Conservation (phyloP, 2,888 invertebrate genomes). For the Kuschelorhynchus macadamiae region DNA sequence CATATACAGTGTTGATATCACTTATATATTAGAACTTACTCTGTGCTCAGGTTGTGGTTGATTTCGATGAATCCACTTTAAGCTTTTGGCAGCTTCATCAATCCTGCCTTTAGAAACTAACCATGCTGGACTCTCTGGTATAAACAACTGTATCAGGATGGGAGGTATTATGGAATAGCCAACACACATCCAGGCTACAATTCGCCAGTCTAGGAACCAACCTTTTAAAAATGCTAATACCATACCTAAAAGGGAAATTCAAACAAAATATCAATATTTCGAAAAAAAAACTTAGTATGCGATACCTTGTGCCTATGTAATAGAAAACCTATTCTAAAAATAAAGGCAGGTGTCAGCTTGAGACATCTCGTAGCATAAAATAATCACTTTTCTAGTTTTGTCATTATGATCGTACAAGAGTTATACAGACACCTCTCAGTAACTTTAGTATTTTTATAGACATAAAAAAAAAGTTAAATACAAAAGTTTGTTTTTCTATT, state of each 20-base stretch:
- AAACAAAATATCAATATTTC: background rate
- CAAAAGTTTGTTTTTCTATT: too few relatives aligned
- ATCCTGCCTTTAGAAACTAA: constrained; percentile 71
- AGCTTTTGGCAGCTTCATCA: constrained; percentile 71
- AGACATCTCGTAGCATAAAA: too few relatives aligned
- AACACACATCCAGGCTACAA: constrained; percentile 72
- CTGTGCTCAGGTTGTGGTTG: constrained; percentile 68
- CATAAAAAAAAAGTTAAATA: too few relatives aligned
- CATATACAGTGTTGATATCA: too few relatives aligned
- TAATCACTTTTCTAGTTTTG: too few relatives aligned
- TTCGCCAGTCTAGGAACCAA: constrained; percentile 71
- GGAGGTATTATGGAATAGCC: constrained; percentile 71
- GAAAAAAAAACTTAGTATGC: background rate
- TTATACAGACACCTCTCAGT: too few relatives aligned
- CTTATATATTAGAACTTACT: too few relatives aligned
- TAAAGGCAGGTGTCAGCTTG: too few relatives aligned
- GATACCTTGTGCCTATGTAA: too few relatives aligned
- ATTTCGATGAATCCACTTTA: constrained; percentile 70
- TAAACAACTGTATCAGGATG: constrained; percentile 69
- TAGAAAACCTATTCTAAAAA: too few relatives aligned
- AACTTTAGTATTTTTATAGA: too few relatives aligned
- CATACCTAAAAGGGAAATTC: constrained; percentile 69
- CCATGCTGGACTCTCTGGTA: constrained; percentile 76
- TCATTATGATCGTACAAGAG: too few relatives aligned
- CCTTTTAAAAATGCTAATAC: constrained; percentile 72